Conservation (phyloP, 2,113 vertebrate genomes). For the Perccottus glenii region DNA sequence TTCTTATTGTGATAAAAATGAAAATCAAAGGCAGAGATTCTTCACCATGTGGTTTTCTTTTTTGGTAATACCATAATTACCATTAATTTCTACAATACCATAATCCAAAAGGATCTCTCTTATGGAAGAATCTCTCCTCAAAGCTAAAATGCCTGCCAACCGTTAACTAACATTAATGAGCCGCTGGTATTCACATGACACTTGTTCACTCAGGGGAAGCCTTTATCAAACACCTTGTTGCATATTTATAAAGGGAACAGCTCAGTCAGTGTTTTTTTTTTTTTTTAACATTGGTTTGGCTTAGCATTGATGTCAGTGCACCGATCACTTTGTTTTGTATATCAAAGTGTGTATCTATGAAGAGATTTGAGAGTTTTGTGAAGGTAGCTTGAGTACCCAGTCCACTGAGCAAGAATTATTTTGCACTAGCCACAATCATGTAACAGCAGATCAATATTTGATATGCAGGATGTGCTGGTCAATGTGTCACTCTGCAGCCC, state of each 20-base stretch:
- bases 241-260: conserved; percentile 6
- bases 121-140: too few relatives aligned
- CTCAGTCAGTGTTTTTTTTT: not conserved
- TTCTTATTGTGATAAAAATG: conserved; percentile 19
- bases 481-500: conserved; percentile 10
- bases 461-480: conserved; percentile 20
- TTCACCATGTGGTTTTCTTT: not conserved
- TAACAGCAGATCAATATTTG: conserved; percentile 15
- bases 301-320: too few relatives aligned
- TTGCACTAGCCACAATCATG: conserved; percentile 61
- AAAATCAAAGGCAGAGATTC: conserved; percentile 26
- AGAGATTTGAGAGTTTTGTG: not conserved
- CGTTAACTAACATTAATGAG: too few relatives aligned
- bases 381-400: not conserved
- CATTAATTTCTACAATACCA: too few relatives aligned
- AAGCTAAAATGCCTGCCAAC: not conserved
- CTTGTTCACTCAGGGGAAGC: not conserved
- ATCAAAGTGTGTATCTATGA: not conserved
- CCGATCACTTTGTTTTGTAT: too few relatives aligned
- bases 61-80: too few relatives aligned
- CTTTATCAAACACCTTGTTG: not conserved
- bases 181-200: too few relatives aligned
- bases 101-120: too few relatives aligned
- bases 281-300: not conserved
- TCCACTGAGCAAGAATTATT: conserved; percentile 4